phyloP scores from a whole-genome alignment of 2,113 vertebrate genomes.

The Actenoides lindsayi region DNA sequence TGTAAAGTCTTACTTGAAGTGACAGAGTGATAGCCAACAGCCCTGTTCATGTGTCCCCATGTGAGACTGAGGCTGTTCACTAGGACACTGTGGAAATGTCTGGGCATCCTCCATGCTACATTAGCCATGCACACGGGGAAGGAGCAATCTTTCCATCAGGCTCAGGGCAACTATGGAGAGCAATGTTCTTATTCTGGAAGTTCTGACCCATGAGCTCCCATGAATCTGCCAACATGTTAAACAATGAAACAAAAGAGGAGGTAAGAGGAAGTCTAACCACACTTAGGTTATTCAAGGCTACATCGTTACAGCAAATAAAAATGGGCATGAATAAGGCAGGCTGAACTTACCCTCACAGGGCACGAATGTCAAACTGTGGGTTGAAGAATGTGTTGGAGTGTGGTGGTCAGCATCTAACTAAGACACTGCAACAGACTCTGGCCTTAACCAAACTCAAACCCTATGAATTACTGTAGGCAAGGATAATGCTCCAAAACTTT shows the following conservation, averaged over 20 bases:
- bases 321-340: not conserved
- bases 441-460: not conserved
- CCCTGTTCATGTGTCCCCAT: not conserved
- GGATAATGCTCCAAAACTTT: not conserved
- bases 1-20: not conserved
- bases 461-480: not conserved
- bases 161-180: not conserved
- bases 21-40: not conserved
- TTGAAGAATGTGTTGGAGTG: not conserved
- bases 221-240: not conserved
- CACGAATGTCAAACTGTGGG: not conserved
- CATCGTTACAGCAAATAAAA: not conserved
- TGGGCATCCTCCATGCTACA: not conserved
- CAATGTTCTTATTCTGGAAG: not conserved
- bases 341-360: not conserved
- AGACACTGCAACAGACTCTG: not conserved
- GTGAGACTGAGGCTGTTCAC: not conserved
- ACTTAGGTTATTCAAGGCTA: not conserved
- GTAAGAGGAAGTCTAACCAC: not conserved
- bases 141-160: not conserved
- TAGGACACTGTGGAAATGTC: not conserved
- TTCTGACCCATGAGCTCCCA: not conserved
- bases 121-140: not conserved
- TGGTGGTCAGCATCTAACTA: not conserved
- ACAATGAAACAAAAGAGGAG: not conserved